A percentile compares a stretch with the other conserved stretches of the same genome.
These are phyloP conservation scores for Ceratoteleas bidentatus DNA, from an alignment of 1,140 invertebrate species.

Conservation along the genomic window DNA sequence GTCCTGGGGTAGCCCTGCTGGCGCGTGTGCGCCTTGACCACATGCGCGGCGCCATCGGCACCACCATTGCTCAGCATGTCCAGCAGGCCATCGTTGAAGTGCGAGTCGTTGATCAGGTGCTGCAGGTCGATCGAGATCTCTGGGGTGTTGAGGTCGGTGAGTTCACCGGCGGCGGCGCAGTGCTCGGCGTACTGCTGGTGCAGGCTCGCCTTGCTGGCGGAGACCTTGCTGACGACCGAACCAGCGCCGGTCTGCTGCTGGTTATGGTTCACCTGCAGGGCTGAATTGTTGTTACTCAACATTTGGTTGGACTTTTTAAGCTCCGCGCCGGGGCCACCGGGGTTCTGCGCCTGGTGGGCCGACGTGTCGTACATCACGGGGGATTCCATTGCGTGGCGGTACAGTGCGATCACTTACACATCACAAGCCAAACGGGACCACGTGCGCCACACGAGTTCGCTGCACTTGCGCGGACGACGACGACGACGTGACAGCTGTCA, in stretches of 20 bases:
- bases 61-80: slow-evolving; percentile 86
- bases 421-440: slow-evolving; percentile 69
- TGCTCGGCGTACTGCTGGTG: slow-evolving; percentile 86
- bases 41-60: slow-evolving; percentile 79
- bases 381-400: slow-evolving; percentile 73
- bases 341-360: slow-evolving; percentile 77
- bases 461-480: neutral
- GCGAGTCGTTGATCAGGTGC: slow-evolving; percentile 92
- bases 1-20: slow-evolving; percentile 82
- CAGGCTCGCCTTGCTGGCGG: slow-evolving; percentile 79
- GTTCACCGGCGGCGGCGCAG: slow-evolving; percentile 83
- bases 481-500: too few relatives aligned
- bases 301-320: slow-evolving; percentile 75
- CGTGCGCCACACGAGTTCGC: slow-evolving; percentile 9
- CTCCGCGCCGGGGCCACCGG: slow-evolving; percentile 68
- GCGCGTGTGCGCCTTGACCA: slow-evolving; percentile 76
- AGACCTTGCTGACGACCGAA: slow-evolving; percentile 78
- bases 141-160: slow-evolving; percentile 92
- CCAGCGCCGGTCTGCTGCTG: slow-evolving; percentile 72
- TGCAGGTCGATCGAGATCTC: slow-evolving; percentile 94
- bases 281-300: slow-evolving; percentile 74
- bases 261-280: slow-evolving; percentile 78
- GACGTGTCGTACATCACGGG: slow-evolving; percentile 80
- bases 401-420: slow-evolving; percentile 73
- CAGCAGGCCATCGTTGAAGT: slow-evolving; percentile 90